A percentile compares a stretch with the other conserved stretches of the same genome.
These are phyloP conservation scores for Drosophila simulans DNA, from an alignment of 1,140 invertebrate species.

Conservation along the genomic window DNA sequence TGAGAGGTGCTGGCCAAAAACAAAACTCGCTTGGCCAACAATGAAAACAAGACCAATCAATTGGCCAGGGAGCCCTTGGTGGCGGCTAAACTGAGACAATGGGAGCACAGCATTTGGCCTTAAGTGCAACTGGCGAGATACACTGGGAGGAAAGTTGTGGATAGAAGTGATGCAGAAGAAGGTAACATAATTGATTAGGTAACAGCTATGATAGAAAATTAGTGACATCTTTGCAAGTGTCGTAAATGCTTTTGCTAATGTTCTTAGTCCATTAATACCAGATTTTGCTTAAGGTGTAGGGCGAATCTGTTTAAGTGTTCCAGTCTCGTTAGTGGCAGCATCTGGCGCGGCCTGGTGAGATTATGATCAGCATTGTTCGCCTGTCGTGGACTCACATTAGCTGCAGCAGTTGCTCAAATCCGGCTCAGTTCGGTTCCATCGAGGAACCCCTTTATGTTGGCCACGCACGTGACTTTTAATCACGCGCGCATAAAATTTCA, in stretches of 20 bases:
- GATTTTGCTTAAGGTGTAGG: neutral
- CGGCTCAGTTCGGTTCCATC: neutral
- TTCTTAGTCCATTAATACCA: no score
- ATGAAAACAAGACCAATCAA: conserved; percentile 69
- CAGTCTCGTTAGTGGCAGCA: conserved; percentile 66
- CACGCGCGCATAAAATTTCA: conserved; percentile 76
- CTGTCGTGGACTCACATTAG: conserved; percentile 61
- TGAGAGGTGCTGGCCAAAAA: conserved; percentile 9
- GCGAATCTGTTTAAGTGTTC: conserved; percentile 18
- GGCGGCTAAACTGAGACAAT: conserved; percentile 52
- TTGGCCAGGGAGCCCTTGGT: conserved; percentile 59
- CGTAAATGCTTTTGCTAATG: no score
- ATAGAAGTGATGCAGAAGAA: no score
- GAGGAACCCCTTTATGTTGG: conserved; percentile 25
- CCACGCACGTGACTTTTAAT: conserved; percentile 80
- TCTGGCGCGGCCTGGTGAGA: conserved; percentile 49
- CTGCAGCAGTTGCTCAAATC: conserved; percentile 46
- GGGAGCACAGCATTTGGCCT: conserved; percentile 42
- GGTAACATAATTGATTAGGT: no score
- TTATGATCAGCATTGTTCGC: conserved; percentile 77
- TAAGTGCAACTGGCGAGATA: conserved; percentile 6
- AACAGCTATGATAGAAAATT: no score
- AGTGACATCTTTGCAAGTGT: no score
- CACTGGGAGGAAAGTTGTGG: neutral
- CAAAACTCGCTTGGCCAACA: conserved; percentile 42